Evolutionary conservation across 1,140 invertebrate species (phyloP).

Genomic region (Ostrea denselamellosa): DNA sequence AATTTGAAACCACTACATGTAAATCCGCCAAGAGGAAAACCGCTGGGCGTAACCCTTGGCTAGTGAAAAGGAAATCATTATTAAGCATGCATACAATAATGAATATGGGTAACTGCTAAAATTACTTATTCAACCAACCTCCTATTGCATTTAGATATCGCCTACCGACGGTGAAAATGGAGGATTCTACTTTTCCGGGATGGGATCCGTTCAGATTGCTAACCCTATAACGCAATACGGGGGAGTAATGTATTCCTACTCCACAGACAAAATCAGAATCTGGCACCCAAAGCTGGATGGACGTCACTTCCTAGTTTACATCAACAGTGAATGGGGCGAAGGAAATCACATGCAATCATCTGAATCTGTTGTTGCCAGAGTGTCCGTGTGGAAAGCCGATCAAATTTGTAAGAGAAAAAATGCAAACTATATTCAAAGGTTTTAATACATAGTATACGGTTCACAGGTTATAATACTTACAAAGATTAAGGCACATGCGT

Average conservation of each 20-base stretch:
- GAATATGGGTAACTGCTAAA: too few species aligned
- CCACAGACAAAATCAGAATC: background rate
- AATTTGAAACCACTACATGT: too few species aligned
- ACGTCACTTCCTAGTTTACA: conserved; percentile 35
- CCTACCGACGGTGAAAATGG: conserved; percentile 14
- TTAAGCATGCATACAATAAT: too few species aligned
- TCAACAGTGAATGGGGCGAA: conserved; percentile 42
- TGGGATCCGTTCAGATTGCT: conserved; percentile 40
- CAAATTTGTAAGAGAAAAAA: conserved; percentile 7
- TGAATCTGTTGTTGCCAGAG: background rate
- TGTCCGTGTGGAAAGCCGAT: conserved; percentile 28
- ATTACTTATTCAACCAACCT: background rate
- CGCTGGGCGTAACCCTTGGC: too few species aligned
- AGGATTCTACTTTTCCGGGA: conserved; percentile 39
- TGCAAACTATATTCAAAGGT: background rate
- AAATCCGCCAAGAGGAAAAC: too few species aligned
- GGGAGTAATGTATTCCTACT: conserved; percentile 43
- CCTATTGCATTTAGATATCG: background rate
- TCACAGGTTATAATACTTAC: too few species aligned
- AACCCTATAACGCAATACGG: background rate
- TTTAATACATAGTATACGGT: background rate
- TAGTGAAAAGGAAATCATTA: too few species aligned
- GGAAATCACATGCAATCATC: conserved; percentile 1
- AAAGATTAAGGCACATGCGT: too few species aligned
- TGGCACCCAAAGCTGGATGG: conserved; percentile 24